Percentiles rank a stretch among this genome's conserved stretches.
Evolutionary conservation across 2,797 vertebrate species (phyloP).

Genomic region (Poecile montanus): DNA sequence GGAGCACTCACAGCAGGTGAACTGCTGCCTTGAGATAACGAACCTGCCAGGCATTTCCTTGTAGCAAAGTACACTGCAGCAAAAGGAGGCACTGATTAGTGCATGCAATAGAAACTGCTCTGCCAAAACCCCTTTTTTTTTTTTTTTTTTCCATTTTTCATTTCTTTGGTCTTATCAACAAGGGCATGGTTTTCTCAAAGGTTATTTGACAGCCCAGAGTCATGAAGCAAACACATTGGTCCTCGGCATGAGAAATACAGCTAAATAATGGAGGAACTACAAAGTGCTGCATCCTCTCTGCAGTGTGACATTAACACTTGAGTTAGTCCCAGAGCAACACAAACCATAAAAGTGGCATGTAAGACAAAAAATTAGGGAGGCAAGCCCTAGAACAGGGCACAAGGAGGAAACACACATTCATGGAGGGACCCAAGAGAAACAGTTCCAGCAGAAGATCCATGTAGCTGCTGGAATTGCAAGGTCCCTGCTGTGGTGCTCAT

Average conservation of each 20-base stretch:
- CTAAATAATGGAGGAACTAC: neutral
- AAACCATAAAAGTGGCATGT: neutral
- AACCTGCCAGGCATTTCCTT: neutral
- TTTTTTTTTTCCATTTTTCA: neutral
- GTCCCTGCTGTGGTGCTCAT: neutral
- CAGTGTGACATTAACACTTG: neutral
- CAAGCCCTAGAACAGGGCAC: neutral
- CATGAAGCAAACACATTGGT: neutral
- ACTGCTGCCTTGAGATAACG: neutral
- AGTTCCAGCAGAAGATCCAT: neutral
- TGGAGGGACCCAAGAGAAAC: neutral
- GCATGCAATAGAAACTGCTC: neutral
- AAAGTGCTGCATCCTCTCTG: neutral
- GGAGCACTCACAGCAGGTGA: neutral
- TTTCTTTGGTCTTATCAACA: constrained; percentile 30
- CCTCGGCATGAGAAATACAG: neutral
- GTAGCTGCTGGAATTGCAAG: neutral
- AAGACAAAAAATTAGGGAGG: neutral
- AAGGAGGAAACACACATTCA: neutral
- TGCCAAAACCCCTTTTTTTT: neutral
- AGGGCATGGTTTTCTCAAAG: constrained; percentile 14
- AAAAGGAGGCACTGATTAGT: neutral
- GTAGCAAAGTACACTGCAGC: constrained; percentile 10
- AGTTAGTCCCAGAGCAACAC: neutral
- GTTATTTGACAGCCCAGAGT: neutral